Conservation (phyloP, 2,113 vertebrate genomes). For the Pterocles gutturalis region DNA sequence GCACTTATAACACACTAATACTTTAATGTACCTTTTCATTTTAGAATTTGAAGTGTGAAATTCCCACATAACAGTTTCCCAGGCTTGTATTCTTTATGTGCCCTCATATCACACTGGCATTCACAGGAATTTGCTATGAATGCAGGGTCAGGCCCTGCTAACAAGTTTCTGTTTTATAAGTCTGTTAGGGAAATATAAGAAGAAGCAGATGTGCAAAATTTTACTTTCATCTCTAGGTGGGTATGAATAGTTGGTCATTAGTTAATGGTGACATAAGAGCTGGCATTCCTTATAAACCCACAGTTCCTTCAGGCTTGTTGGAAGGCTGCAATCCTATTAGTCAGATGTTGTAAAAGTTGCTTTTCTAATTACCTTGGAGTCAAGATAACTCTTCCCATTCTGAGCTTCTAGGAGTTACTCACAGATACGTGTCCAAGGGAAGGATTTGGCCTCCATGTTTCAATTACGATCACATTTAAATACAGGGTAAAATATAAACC, state of each 20-base stretch:
- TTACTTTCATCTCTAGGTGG: constrained; percentile 32
- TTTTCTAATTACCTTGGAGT: constrained; percentile 18
- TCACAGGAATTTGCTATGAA: not conserved
- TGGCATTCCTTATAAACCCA: constrained; percentile 16
- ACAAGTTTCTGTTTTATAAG: constrained; percentile 12
- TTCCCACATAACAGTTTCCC: not conserved
- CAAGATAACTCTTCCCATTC: not conserved
- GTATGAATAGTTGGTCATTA: constrained; percentile 31
- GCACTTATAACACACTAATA: not conserved
- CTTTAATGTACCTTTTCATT: constrained; percentile 2
- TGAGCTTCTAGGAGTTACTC: not conserved
- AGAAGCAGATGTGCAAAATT: constrained; percentile 30
- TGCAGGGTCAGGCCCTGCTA: not conserved
- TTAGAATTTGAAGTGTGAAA: not conserved
- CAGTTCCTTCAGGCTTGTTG: constrained; percentile 13
- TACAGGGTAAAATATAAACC: not conserved
- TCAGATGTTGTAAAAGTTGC: not conserved
- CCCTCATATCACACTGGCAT: not conserved
- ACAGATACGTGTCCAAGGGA: not conserved
- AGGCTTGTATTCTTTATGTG: not conserved
- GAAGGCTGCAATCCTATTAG: constrained; percentile 37
- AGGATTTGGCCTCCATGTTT: not conserved
- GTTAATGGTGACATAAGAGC: constrained; percentile 38
- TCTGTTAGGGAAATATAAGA: not conserved
- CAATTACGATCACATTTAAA: not conserved